Base-by-base conservation (phyloP, 1,140 invertebrate genomes). In the Drosophila busckii region DNA sequence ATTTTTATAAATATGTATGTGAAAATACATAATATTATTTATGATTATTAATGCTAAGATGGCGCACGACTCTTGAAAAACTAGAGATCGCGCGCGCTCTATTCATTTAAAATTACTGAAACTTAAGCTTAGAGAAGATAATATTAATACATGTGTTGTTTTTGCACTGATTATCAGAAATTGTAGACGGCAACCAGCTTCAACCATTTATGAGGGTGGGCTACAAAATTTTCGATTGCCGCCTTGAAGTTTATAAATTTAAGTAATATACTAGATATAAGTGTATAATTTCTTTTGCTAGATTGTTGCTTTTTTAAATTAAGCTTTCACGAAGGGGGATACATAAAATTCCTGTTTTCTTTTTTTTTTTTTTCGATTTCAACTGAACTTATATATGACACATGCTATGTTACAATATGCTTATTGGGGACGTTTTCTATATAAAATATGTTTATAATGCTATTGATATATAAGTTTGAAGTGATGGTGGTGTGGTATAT, bases 161-260 rank as follows among this genome's bases (percentile, higher is more conserved):
- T 71, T 78, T 73, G 68, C 73, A 80, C 63, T 80, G 71, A 78
- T 78, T 80, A 78, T 78, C 73, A 64, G 63, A 76, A 48, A 62
- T 59, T 42, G 20, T 55, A 20, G 22, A 34, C 66, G 61, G 52
- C 66, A 65, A 50, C 34, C 69, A 34, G 34, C 26, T 31, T n/a
- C 2, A 32, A 26, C 44, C 58, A 40, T 26, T 19, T 26, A 16
- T 13, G n/a, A 23, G 12, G 10, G 23, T 10, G 9, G 25, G 15
- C 26, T n/a, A 15, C n/a, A n/a, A 53, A 31, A 25, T 31, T 22
- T 9, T 45, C 38, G 38, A 38, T 46, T 75, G 50, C 50, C 58
- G 63, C 45, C 58, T 55, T 63, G 63, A 75, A 75, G 52, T 49
- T 64, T 26, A 41, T n/a, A n/a, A n/a, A n/a, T n/a, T n/a, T n/a